Evolutionary conservation across 2,888 invertebrate species (phyloP), one percentile per base, ranked within the genome.

Genomic region (Zygogramma bicolorata): DNA sequence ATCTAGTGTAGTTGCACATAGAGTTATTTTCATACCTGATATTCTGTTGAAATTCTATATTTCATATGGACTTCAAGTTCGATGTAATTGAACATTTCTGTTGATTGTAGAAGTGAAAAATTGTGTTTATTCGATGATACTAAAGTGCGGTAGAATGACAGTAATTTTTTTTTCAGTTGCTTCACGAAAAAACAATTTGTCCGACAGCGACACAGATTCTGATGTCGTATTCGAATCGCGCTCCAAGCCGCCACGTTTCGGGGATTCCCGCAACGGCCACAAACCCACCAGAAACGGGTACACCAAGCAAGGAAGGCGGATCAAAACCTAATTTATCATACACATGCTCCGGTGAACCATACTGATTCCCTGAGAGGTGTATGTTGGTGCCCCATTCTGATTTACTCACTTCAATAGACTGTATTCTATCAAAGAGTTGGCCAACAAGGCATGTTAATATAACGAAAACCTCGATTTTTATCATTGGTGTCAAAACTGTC

Each of bases 151-250:
- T 46, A 20, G 10, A 20, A 46, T 46, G 20, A 46, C 6, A 20
- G 0, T 20, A 0, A 40, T 40, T 46, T 53, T 7, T n/a, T 70
- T 88, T 88, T 38, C 87, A 93, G 93, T 92, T 86, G 87, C 89
- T 29, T 87, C 87, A 75, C 89, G 90, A 79, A 91, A 92, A 85
- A 88, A 92, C 68, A 92, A 91, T 65, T 82, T 92, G 68, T 91
- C 94, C 0, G 95, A 95, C 82, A 92, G 93, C 0, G 95, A 95
- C 77, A 94, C 95, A 0, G 95, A 96, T 80, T 95, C 95, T 0
- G 95, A 96, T 86, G 93, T 96, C 7, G 88, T 95, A 20, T 95
- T 95, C 84, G 95, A 95, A 85, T 91, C 93, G 8, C 90, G 92
- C 69, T 90, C 89, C 75, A 93, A 92, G 80, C 89, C 90, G 27